Percentiles rank a stretch among this genome's conserved stretches.
phyloP scores from a whole-genome alignment of 2,113 vertebrate species.

The Oreochromis niloticus region DNA sequence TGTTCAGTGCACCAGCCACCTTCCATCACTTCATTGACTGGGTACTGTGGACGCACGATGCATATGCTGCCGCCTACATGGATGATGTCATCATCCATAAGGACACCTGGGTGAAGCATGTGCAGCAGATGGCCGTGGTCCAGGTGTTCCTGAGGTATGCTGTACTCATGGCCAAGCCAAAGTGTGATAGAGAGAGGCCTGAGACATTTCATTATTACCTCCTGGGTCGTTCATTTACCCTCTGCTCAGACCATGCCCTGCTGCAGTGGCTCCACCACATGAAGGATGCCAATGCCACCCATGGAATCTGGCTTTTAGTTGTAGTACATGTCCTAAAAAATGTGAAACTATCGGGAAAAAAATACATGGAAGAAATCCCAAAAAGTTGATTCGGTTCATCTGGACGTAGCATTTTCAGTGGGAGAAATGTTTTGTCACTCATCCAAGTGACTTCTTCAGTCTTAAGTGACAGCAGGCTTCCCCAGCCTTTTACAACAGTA shows the following conservation, averaged over 20 bases:
- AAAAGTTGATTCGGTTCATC: not conserved
- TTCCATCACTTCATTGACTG: not conserved
- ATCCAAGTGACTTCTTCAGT: not conserved
- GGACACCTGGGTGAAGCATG: not conserved
- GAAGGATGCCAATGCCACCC: not conserved
- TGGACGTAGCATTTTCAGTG: not conserved
- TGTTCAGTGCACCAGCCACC: not conserved
- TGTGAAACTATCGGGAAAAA: not conserved
- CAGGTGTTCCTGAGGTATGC: not conserved
- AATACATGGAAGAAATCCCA: not conserved
- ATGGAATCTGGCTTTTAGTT: not conserved
- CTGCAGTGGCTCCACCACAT: not conserved
- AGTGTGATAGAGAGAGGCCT: not conserved
- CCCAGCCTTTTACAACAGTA: not conserved
- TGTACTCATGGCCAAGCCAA: not conserved
- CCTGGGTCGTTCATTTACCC: not conserved
- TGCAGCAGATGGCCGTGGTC: not conserved
- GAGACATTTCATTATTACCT: not conserved
- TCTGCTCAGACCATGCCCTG: not conserved
- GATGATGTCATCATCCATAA: not conserved
- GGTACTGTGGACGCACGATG: rapidly evolving
- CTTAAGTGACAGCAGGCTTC: not conserved
- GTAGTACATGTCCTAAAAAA: not conserved
- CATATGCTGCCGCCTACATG: not conserved
- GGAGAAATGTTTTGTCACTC: not conserved